phyloP scores from a whole-genome alignment of 1,140 invertebrate genomes.

The Solen grandis region DNA sequence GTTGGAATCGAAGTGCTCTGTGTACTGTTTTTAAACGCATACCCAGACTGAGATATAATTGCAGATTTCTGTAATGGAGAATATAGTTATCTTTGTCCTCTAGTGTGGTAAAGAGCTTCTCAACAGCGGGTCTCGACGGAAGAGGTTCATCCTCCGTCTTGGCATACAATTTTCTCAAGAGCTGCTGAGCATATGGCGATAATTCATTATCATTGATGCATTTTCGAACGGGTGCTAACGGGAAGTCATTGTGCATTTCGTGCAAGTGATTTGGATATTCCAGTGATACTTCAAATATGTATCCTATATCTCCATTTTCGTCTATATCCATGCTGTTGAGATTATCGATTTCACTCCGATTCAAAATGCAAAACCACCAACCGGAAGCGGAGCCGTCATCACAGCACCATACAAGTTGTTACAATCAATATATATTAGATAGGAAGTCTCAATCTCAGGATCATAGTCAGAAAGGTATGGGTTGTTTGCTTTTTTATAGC shows the following conservation, averaged over 20 bases:
- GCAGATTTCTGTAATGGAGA: slow-evolving; percentile 34
- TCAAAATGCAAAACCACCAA: slow-evolving; percentile 77
- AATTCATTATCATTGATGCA: slow-evolving; percentile 9
- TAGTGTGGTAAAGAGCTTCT: slow-evolving; percentile 60
- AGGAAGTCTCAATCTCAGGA: too few relatives aligned
- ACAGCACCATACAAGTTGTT: slow-evolving; percentile 70
- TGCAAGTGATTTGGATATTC: too few relatives aligned
- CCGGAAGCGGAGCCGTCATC: slow-evolving; percentile 50
- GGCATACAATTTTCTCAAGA: not conserved
- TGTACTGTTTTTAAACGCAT: slow-evolving; percentile 45
- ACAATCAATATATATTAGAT: slow-evolving; percentile 22
- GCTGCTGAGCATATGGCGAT: slow-evolving; percentile 26
- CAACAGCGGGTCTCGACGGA: not conserved
- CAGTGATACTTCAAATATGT: slow-evolving; percentile 82
- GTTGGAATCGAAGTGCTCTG: slow-evolving; percentile 46
- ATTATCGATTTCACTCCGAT: slow-evolving; percentile 65
- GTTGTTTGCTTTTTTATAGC: slow-evolving; percentile 57
- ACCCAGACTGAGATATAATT: slow-evolving; percentile 38
- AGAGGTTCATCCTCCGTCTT: not conserved
- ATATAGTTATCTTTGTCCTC: slow-evolving; percentile 59
- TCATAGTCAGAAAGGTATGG: slow-evolving; percentile 63
- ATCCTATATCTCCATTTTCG: slow-evolving; percentile 80
- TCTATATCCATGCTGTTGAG: slow-evolving; percentile 73
- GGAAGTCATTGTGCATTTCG: slow-evolving; percentile 82
- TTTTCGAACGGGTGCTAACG: slow-evolving; percentile 79